phyloP scores from a whole-genome alignment of 2,888 invertebrate genomes.

The Rotaria magnacalcarata region DNA sequence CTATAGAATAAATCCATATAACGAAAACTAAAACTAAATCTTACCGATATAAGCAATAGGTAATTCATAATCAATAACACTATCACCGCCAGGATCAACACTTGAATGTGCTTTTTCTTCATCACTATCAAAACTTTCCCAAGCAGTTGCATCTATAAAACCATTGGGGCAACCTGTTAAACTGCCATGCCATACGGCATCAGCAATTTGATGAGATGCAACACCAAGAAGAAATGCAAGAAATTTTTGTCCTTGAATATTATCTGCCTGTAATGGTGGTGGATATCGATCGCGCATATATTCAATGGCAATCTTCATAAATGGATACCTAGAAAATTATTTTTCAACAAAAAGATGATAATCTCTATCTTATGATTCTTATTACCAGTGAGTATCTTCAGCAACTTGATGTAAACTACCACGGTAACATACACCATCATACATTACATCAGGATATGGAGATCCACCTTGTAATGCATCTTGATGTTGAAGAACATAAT shows the following conservation, averaged over 20 bases:
- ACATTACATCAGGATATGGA: conserved; percentile 24
- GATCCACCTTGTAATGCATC: conserved; percentile 9
- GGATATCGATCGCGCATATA: not conserved
- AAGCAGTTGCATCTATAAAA: conserved; percentile 3
- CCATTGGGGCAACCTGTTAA: conserved; percentile 29
- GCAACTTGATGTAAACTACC: conserved; percentile 14
- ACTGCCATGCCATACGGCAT: not conserved
- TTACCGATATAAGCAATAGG: conserved; percentile 11
- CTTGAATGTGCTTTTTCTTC: not conserved
- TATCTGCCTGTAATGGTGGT: not conserved
- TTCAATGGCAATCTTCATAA: not conserved
- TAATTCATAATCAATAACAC: conserved; percentile 23
- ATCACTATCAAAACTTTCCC: not conserved
- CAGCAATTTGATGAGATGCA: not conserved
- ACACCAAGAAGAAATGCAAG: not conserved
- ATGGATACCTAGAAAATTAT: not conserved
- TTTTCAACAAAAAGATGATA: not conserved
- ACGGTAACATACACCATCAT: not conserved
- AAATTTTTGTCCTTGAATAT: not conserved
- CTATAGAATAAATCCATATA: not conserved
- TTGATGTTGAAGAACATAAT: not conserved
- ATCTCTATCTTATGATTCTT: not conserved
- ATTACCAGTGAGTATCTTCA: conserved; percentile 24
- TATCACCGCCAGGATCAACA: conserved; percentile 11
- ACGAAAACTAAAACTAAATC: not conserved